Conservation (phyloP, 2,888 invertebrate genomes). For the Latrodectus hesperus region DNA sequence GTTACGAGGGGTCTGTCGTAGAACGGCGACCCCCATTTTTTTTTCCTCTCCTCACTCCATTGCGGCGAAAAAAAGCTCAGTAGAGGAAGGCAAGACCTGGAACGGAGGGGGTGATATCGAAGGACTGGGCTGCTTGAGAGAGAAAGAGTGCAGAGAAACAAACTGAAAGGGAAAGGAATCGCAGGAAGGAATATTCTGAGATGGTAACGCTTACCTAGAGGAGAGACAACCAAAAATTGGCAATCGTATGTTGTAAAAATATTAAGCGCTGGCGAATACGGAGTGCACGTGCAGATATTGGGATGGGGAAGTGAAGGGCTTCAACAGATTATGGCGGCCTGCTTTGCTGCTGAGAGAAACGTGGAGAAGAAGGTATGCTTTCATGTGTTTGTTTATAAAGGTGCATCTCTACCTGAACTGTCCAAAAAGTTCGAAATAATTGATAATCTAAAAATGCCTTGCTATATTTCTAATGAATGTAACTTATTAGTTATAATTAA, state of each 20-base stretch:
- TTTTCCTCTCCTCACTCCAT: constrained; percentile 29
- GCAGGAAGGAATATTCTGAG: constrained; percentile 14
- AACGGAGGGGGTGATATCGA: constrained; percentile 57
- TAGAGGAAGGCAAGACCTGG: constrained; percentile 56
- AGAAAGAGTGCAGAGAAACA: constrained; percentile 23
- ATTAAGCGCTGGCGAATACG: constrained; percentile 9
- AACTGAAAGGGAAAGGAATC: constrained; percentile 22
- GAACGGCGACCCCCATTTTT: constrained; percentile 34
- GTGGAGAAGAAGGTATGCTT: constrained; percentile 61
- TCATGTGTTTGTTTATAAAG: not conserved
- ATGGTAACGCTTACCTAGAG: not conserved
- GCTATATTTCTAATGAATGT: too few species aligned
- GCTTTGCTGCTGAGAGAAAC: constrained; percentile 33
- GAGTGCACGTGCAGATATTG: constrained; percentile 34
- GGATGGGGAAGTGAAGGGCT: constrained; percentile 59
- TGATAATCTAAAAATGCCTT: too few species aligned
- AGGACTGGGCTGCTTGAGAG: constrained; percentile 6
- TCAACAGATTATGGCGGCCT: constrained; percentile 52
- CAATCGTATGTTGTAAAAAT: constrained; percentile 14
- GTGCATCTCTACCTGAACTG: too few species aligned
- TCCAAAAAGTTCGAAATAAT: too few species aligned
- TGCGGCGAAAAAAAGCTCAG: constrained; percentile 20
- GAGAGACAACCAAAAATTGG: not conserved
- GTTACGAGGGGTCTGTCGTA: constrained; percentile 48
- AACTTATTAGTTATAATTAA: too few species aligned